phyloP scores from a whole-genome alignment of 1,140 invertebrate species.

The Pogonus chalceus region DNA sequence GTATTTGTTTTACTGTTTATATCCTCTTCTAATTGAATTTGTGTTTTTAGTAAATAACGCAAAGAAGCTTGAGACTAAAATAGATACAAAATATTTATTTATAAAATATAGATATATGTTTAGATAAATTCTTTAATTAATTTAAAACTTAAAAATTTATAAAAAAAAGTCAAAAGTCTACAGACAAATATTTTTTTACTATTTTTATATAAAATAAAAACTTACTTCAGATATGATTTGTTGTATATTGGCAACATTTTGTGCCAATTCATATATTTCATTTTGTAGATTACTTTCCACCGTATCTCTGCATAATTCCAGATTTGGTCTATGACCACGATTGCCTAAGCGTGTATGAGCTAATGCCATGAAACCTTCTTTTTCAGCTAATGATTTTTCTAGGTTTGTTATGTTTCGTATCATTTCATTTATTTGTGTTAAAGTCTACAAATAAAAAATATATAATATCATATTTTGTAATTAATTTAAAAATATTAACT shows the following conservation, averaged over 20 bases:
- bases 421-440: conserved; percentile 55
- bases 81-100: background rate
- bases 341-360: conserved; percentile 74
- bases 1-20: conserved; percentile 85
- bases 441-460: conserved; percentile 18
- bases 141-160: background rate
- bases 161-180: background rate
- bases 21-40: conserved; percentile 82
- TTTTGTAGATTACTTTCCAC: conserved; percentile 58
- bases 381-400: conserved; percentile 69
- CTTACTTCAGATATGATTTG: conserved; percentile 54
- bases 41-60: conserved; percentile 70
- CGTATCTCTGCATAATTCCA: conserved; percentile 69
- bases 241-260: conserved; percentile 53
- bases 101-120: background rate
- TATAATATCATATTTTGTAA: background rate
- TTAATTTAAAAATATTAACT: conserved; percentile 32
- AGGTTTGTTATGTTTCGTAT: conserved; percentile 65
- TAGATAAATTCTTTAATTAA: background rate
- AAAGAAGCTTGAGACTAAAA: conserved; percentile 55
- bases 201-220: background rate
- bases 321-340: conserved; percentile 60
- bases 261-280: conserved; percentile 56
- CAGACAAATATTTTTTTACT: background rate
- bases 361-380: conserved; percentile 69